Percentiles rank a stretch among this genome's conserved stretches.
These are phyloP conservation scores for Ctenosaura bakeri DNA, from an alignment of 2,797 vertebrate species.

Conservation along the genomic window DNA sequence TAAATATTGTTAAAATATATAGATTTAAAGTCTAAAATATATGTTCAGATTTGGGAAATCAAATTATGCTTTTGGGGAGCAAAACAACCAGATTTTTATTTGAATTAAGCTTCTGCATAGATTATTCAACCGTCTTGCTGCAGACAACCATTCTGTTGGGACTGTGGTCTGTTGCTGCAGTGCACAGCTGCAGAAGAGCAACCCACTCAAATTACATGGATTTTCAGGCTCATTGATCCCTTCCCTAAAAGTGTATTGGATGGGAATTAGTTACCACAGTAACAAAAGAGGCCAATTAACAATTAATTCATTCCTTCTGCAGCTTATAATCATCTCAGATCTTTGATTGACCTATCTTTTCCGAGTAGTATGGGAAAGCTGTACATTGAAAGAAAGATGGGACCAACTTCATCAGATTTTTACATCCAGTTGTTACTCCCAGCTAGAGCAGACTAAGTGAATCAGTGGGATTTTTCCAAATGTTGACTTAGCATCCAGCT, in stretches of 20 bases:
- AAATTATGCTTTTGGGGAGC: not conserved
- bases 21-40: not conserved
- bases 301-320: constrained; percentile 8
- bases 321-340: not conserved
- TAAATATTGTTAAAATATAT: not conserved
- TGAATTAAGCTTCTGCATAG: not conserved
- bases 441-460: too few species aligned
- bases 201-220: not conserved
- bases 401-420: too few species aligned
- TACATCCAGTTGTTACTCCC: not conserved
- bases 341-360: not conserved
- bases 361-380: not conserved
- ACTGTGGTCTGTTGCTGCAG: not conserved
- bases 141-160: not conserved
- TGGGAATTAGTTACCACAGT: constrained; percentile 1
- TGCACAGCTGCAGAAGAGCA: not conserved
- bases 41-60: not conserved
- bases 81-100: not conserved
- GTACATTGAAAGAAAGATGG: too few species aligned
- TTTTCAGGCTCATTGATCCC: constrained; percentile 16
- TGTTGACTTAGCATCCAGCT: too few species aligned
- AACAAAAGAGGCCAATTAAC: constrained; percentile 10
- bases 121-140: not conserved
- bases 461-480: too few species aligned
- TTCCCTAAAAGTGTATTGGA: not conserved